Percentiles rank a stretch among this genome's conserved stretches.
phyloP scores from a whole-genome alignment of 2,888 invertebrate species.

The Drepanosiphum platanoidis region DNA sequence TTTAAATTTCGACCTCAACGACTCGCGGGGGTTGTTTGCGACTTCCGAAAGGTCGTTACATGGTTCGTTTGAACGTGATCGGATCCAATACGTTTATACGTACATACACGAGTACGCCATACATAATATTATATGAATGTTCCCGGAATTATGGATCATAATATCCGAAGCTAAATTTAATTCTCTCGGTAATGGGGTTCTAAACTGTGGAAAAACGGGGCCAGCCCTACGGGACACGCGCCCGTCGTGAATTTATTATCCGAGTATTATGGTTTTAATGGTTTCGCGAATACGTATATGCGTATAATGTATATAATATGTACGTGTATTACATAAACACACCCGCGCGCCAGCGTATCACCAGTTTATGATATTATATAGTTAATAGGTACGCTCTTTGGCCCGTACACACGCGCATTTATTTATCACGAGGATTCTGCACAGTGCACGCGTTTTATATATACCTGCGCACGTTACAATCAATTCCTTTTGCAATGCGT shows the following conservation, averaged over 20 bases:
- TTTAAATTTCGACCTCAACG: constrained; percentile 1
- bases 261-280: constrained; percentile 29
- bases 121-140: not conserved
- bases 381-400: not conserved
- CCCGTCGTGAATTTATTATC: constrained; percentile 48
- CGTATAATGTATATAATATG: not conserved
- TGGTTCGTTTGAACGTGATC: constrained; percentile 26
- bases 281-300: constrained; percentile 5
- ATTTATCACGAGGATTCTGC: not conserved
- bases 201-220: constrained; percentile 38
- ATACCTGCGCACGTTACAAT: constrained; percentile 5
- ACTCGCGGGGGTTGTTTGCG: not conserved
- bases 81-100: constrained; percentile 26
- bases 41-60: constrained; percentile 23
- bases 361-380: not conserved
- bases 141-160: constrained; percentile 35
- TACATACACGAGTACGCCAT: not conserved
- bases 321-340: not conserved
- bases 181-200: constrained; percentile 33
- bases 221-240: constrained; percentile 31
- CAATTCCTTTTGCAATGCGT: constrained; percentile 18
- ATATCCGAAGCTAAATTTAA: constrained; percentile 36
- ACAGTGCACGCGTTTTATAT: not conserved
- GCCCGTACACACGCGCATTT: not conserved
- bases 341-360: not conserved